These are phyloP conservation scores for Gymnocephalus cernua DNA, from an alignment of 2,113 vertebrate species.

Conservation along the genomic window DNA sequence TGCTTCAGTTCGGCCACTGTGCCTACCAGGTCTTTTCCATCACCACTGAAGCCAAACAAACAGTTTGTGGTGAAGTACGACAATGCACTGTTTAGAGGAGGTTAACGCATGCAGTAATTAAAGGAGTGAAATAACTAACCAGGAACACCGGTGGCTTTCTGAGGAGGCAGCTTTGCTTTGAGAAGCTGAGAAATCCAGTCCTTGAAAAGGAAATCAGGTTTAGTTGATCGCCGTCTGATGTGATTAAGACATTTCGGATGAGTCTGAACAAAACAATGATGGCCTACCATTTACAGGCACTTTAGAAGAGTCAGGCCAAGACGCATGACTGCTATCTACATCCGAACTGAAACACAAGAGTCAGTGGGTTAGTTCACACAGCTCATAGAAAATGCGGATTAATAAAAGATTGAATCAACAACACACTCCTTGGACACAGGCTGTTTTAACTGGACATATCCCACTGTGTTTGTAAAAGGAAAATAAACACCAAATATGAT, in stretches of 20 bases:
- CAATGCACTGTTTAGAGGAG: neutral
- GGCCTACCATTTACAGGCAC: slow-evolving; percentile 72
- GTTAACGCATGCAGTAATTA: slow-evolving; percentile 19
- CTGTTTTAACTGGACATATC: neutral
- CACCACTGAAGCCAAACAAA: slow-evolving; percentile 71
- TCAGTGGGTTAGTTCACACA: slow-evolving; percentile 1
- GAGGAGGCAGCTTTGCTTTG: slow-evolving; percentile 60
- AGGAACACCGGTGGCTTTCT: slow-evolving; percentile 69
- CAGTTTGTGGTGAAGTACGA: slow-evolving; percentile 1
- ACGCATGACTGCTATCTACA: slow-evolving; percentile 53
- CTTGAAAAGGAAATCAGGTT: slow-evolving; percentile 58
- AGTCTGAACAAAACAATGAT: neutral
- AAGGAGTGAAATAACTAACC: slow-evolving; percentile 69
- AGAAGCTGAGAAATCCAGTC: slow-evolving; percentile 63
- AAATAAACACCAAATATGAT: neutral
- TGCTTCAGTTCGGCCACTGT: slow-evolving; percentile 80
- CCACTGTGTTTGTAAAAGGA: neutral
- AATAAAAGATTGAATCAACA: neutral
- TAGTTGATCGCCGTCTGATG: slow-evolving; percentile 9
- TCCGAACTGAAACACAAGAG: slow-evolving; percentile 70
- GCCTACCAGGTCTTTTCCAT: slow-evolving; percentile 72
- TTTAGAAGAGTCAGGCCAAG: slow-evolving; percentile 57
- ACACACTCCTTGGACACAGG: neutral
- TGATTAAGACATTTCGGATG: slow-evolving; percentile 17
- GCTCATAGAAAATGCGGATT: neutral